Conservation (phyloP, 2,888 invertebrate genomes). For the Ligdia adustata region DNA sequence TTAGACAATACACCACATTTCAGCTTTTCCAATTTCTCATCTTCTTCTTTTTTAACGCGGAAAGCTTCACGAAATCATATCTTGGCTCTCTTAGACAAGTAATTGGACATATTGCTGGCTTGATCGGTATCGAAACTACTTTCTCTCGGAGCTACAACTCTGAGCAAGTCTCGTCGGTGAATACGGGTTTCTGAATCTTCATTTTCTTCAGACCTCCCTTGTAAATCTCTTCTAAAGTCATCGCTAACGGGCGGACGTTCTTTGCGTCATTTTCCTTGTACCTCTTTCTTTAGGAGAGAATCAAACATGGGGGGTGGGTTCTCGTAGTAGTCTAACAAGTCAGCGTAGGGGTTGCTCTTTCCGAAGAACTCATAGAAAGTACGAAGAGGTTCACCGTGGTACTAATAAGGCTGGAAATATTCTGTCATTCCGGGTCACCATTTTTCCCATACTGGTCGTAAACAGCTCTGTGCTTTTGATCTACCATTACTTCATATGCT, state of each 20-base stretch:
- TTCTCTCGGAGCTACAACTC: constrained; percentile 87
- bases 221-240: constrained; percentile 84
- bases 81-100: constrained; percentile 72
- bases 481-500: constrained; percentile 90
- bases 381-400: constrained; percentile 90
- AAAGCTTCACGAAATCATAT: constrained; percentile 72
- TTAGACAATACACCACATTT: constrained; percentile 64
- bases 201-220: constrained; percentile 92
- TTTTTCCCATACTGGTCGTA: constrained; percentile 95
- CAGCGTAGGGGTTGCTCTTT: constrained; percentile 91
- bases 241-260: constrained; percentile 72
- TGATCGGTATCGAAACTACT: constrained; percentile 89
- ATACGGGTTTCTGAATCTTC: constrained; percentile 90
- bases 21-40: constrained; percentile 61
- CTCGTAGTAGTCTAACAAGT: constrained; percentile 87
- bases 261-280: constrained; percentile 85
- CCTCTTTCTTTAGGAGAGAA: constrained; percentile 84
- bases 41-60: constrained; percentile 59
- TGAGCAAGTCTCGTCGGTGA: constrained; percentile 85
- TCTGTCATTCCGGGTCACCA: constrained; percentile 88
- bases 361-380: constrained; percentile 94
- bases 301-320: constrained; percentile 86
- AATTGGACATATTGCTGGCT: constrained; percentile 88
- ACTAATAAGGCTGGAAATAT: constrained; percentile 89
- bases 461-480: constrained; percentile 87